A percentile compares a stretch with the other conserved stretches of the same genome.
Evolutionary conservation across 2,113 vertebrate genomes (phyloP).

Genomic region (Pseudonaja textilis): DNA sequence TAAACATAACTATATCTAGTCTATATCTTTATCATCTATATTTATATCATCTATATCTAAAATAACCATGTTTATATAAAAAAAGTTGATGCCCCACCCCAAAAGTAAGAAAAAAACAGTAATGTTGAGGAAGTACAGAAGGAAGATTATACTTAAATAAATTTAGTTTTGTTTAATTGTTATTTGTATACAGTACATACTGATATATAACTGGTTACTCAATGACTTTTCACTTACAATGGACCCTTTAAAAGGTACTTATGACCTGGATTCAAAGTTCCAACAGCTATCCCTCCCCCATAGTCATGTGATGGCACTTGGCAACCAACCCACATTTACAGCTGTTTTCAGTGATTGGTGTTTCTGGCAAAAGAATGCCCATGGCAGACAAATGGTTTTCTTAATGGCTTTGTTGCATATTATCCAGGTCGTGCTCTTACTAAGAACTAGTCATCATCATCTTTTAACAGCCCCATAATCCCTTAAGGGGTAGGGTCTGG

Average conservation of each 20-base stretch:
- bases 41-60: not conserved
- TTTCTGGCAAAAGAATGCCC: too few relatives aligned
- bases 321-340: not conserved
- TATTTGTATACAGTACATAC: not conserved
- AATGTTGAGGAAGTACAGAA: slow-evolving; percentile 19
- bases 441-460: not conserved
- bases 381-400: too few relatives aligned
- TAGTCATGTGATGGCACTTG: not conserved
- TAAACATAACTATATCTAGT: not conserved
- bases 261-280: not conserved
- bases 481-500: too few relatives aligned
- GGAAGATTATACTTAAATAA: not conserved
- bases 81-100: not conserved
- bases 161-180: not conserved
- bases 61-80: not conserved
- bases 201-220: not conserved
- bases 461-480: too few relatives aligned
- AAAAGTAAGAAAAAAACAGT: not conserved
- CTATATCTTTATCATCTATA: not conserved
- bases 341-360: not conserved
- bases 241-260: not conserved
- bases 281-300: not conserved
- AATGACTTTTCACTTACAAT: not conserved
- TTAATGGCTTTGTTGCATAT: not conserved
- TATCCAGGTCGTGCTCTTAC: not conserved